Conservation (phyloP, 2,888 invertebrate genomes). For the Pristionchus japonicus region DNA sequence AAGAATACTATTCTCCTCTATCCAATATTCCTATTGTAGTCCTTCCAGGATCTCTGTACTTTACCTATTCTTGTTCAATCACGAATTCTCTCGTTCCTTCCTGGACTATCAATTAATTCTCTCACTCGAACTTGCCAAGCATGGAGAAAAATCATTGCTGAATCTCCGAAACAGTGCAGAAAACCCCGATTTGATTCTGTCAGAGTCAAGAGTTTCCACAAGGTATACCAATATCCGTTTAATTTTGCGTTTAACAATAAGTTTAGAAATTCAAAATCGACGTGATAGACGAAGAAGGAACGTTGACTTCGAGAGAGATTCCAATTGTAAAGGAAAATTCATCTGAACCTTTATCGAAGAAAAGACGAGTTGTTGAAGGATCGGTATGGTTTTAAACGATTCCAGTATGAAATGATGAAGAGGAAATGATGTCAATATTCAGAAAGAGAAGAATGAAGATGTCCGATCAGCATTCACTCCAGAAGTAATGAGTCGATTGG, state of each 20-base stretch:
- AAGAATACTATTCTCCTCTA: not conserved
- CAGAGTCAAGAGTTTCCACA: not conserved
- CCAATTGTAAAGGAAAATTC: not conserved
- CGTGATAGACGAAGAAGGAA: not conserved
- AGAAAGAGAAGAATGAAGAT: not conserved
- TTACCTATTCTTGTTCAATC: not conserved
- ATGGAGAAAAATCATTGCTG: not conserved
- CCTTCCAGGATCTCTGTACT: not conserved
- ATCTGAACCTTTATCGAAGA: not conserved
- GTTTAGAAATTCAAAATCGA: not conserved
- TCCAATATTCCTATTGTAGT: not conserved
- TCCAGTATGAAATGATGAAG: not conserved
- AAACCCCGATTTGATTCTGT: not conserved
- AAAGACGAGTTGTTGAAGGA: not conserved
- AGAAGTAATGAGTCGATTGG: not conserved
- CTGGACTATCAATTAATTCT: not conserved
- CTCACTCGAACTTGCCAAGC: not conserved
- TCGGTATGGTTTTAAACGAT: not conserved
- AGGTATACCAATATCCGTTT: not conserved
- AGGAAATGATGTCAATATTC: not conserved
- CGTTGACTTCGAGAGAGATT: not conserved
- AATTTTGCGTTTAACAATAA: not conserved
- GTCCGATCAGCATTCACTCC: not conserved
- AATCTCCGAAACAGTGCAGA: not conserved
- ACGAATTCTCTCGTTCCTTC: not conserved